Conservation (phyloP, 2,113 vertebrate genomes). For the Rutilus rutilus region DNA sequence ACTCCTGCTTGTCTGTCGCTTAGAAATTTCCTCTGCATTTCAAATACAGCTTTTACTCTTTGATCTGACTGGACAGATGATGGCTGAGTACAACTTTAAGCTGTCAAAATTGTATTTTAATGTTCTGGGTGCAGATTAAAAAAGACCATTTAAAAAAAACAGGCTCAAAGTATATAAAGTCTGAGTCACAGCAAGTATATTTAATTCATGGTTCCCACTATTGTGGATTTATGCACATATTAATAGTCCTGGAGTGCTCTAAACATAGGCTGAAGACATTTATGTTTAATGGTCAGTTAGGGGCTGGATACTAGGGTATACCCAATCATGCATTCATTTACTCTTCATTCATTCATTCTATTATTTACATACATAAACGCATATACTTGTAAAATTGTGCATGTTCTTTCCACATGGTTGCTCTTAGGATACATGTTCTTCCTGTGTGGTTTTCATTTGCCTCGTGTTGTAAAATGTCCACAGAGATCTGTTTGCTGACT, state of each 20-base stretch:
- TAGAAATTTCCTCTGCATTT: slow-evolving; percentile 61
- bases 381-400: background rate
- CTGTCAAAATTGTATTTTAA: slow-evolving; percentile 74
- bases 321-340: background rate
- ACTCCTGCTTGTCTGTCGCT: slow-evolving; percentile 57
- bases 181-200: slow-evolving; percentile 2
- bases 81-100: slow-evolving; percentile 72
- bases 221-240: slow-evolving; percentile 41
- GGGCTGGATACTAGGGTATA: background rate
- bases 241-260: slow-evolving; percentile 17
- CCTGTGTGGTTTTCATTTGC: background rate
- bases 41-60: slow-evolving; percentile 67
- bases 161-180: background rate
- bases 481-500: slow-evolving; percentile 96
- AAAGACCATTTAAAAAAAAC: slow-evolving; percentile 43
- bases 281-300: slow-evolving; percentile 22
- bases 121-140: slow-evolving; percentile 71
- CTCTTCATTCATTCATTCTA: background rate
- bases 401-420: background rate
- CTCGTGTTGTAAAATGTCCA: slow-evolving; percentile 39
- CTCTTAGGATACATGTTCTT: background rate
- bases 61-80: slow-evolving; percentile 70
- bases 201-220: slow-evolving; percentile 26
- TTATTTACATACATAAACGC: background rate
- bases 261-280: slow-evolving; percentile 18